Percentiles rank a stretch among this genome's conserved stretches.
Evolutionary conservation across 2,888 invertebrate genomes (phyloP).

Genomic region (Nineta flava): DNA sequence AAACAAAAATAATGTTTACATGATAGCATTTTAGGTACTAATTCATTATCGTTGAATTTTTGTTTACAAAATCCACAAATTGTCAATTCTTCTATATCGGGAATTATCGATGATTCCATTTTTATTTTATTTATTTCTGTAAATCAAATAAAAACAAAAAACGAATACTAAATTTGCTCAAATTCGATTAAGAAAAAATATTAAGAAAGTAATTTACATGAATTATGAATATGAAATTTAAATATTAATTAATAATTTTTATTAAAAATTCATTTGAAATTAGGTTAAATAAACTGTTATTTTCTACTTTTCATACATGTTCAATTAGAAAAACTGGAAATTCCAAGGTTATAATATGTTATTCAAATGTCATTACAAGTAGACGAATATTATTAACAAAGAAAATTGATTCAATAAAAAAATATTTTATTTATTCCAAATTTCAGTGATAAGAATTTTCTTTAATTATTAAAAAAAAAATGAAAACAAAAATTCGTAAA

Average conservation of each 20-base stretch:
- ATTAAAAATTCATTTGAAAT: neutral
- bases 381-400: neutral
- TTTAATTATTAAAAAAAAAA: neutral
- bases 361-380: slow-evolving; percentile 5
- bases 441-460: too few species aligned
- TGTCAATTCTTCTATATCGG: slow-evolving; percentile 57
- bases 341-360: slow-evolving; percentile 3
- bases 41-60: slow-evolving; percentile 56
- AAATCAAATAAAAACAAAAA: slow-evolving; percentile 9
- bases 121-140: slow-evolving; percentile 18
- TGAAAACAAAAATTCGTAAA: slow-evolving; percentile 1
- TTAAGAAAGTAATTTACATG: neutral
- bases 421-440: too few species aligned
- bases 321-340: slow-evolving; percentile 2
- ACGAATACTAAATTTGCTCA: neutral
- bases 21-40: slow-evolving; percentile 53
- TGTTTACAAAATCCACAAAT: slow-evolving; percentile 60
- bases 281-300: slow-evolving; percentile 3
- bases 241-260: neutral
- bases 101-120: slow-evolving; percentile 44
- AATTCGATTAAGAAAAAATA: neutral
- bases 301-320: neutral
- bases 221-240: neutral
- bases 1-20: slow-evolving; percentile 67
- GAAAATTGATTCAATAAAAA: too few species aligned